Percentiles rank a stretch among this genome's conserved stretches.
Evolutionary conservation across 2,113 vertebrate species (phyloP).

Genomic region (Odocoileus virginianus): DNA sequence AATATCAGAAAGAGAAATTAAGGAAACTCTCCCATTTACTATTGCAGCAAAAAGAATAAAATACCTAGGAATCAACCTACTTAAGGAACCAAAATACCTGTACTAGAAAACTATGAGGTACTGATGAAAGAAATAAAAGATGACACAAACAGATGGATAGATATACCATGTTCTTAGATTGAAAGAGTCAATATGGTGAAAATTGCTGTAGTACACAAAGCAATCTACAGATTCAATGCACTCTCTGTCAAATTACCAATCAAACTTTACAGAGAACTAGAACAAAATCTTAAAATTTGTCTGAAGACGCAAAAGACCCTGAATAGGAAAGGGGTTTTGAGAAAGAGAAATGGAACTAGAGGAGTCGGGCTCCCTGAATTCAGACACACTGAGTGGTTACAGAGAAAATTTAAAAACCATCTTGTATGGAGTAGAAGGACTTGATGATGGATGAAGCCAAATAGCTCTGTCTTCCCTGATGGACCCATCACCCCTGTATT

Average conservation of each 20-base stretch:
- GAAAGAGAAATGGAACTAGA: not conserved
- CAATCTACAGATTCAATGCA: not conserved
- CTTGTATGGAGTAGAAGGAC: not conserved
- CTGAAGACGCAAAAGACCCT: not conserved
- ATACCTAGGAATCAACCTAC: not conserved
- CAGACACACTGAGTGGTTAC: not conserved
- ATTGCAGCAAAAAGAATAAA: not conserved
- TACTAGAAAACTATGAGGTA: not conserved
- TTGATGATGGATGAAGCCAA: not conserved
- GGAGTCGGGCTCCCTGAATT: not conserved
- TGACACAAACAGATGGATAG: not conserved
- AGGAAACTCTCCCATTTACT: not conserved
- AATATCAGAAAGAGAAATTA: not conserved
- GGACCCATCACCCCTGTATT: not conserved
- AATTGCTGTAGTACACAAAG: not conserved
- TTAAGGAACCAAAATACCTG: not conserved
- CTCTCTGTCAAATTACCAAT: not conserved
- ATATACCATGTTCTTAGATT: not conserved
- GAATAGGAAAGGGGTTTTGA: not conserved
- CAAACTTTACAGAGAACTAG: not conserved
- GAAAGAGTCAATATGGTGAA: not conserved
- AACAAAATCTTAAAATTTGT: not conserved
- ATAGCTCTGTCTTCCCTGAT: not conserved
- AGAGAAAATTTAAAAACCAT: not conserved
- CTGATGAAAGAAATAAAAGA: not conserved